phyloP scores from a whole-genome alignment of 1,140 invertebrate species.

The Bemisia tabaci region DNA sequence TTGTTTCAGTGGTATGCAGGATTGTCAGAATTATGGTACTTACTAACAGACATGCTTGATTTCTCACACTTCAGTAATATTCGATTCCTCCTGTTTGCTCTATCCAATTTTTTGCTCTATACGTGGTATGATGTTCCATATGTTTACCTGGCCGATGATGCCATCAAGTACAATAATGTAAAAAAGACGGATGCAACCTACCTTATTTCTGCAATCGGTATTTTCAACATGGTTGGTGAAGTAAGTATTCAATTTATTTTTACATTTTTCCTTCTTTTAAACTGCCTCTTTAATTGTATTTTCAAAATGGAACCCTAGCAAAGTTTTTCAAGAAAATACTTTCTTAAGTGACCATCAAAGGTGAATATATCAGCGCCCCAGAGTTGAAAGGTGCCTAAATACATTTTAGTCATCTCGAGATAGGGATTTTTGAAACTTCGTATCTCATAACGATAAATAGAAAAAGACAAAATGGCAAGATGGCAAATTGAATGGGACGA shows the following conservation, averaged over 20 bases:
- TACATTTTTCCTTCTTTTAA: background rate
- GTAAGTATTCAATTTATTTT: conserved; percentile 35
- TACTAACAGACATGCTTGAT: conserved; percentile 58
- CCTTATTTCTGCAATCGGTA: conserved; percentile 65
- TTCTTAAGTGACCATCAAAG: too few relatives aligned
- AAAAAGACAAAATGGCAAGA: too few relatives aligned
- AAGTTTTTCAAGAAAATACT: too few relatives aligned
- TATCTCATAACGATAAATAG: too few relatives aligned
- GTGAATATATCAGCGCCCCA: too few relatives aligned
- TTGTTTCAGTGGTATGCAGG: conserved; percentile 51
- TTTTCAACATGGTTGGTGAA: conserved; percentile 81
- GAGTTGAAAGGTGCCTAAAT: too few relatives aligned
- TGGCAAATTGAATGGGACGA: too few relatives aligned
- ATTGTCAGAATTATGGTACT: conserved; percentile 49
- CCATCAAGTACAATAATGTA: conserved; percentile 40
- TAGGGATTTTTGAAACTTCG: too few relatives aligned
- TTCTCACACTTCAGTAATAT: conserved; percentile 36
- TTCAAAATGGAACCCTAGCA: too few relatives aligned
- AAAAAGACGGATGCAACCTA: conserved; percentile 55
- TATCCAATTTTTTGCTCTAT: conserved; percentile 73
- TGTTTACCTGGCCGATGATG: conserved; percentile 62
- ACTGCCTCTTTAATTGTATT: background rate
- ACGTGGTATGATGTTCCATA: conserved; percentile 85
- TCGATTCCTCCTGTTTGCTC: conserved; percentile 51
- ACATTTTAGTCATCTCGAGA: too few relatives aligned